Evolutionary conservation across 2,113 vertebrate species (phyloP).

Genomic region (Tetrao urogallus): DNA sequence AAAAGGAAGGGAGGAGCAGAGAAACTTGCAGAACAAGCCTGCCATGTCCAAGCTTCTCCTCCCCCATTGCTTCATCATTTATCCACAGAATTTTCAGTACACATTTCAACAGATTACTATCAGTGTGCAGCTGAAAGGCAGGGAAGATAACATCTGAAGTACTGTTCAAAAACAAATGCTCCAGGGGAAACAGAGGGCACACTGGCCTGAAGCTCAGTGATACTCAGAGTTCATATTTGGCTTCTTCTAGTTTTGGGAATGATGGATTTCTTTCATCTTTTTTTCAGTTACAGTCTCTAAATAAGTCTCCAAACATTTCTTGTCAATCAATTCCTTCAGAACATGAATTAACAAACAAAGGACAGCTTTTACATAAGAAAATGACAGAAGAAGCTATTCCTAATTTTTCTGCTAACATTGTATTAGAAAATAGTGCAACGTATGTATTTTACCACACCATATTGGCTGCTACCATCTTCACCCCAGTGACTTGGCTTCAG

Average conservation of each 20-base stretch:
- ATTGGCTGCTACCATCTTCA: not conserved
- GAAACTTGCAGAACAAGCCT: constrained; percentile 18
- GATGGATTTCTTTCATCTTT: not conserved
- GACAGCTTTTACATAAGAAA: not conserved
- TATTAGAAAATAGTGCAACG: not conserved
- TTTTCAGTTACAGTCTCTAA: not conserved
- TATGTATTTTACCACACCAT: not conserved
- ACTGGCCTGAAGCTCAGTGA: not conserved
- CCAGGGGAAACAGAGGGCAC: not conserved
- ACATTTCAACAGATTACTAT: not conserved
- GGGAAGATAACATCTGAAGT: not conserved
- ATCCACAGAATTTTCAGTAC: not conserved
- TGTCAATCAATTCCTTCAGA: not conserved
- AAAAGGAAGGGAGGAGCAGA: constrained; percentile 17
- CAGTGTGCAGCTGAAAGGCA: not conserved
- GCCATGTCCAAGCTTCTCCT: not conserved
- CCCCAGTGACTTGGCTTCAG: not conserved
- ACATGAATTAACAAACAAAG: not conserved
- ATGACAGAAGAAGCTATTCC: not conserved
- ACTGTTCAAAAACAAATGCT: not conserved
- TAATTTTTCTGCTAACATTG: not conserved
- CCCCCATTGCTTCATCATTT: not conserved
- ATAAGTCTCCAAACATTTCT: not conserved
- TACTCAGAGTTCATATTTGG: not conserved
- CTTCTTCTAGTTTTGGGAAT: not conserved